Evolutionary conservation across 2,113 vertebrate species (phyloP).

Genomic region (Ceyx melanurus): DNA sequence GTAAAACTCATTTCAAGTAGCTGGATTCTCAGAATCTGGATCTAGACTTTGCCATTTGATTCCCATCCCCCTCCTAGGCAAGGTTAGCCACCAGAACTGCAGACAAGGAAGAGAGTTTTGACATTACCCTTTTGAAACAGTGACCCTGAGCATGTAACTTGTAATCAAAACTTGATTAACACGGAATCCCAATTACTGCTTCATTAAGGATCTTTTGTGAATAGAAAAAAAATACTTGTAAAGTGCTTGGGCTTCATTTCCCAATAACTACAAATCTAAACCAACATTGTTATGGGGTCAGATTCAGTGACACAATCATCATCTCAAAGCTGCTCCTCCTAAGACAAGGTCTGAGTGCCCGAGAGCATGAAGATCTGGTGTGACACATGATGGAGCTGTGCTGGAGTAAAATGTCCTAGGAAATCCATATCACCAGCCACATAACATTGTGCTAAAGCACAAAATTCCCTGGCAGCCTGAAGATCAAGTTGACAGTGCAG

Average conservation of each 20-base stretch:
- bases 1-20: background rate
- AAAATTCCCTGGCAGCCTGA: background rate
- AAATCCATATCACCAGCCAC: background rate
- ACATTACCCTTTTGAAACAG: background rate
- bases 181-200: conserved; percentile 27
- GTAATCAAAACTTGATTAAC: conserved; percentile 50
- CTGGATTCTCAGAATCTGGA: background rate
- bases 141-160: conserved; percentile 25
- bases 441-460: background rate
- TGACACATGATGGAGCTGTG: background rate
- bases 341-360: background rate
- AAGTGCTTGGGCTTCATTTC: background rate
- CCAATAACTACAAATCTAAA: background rate
- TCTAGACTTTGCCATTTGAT: background rate
- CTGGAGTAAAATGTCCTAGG: background rate
- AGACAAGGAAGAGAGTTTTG: background rate
- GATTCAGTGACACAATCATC: background rate
- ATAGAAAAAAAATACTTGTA: conserved; percentile 26
- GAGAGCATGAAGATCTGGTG: background rate
- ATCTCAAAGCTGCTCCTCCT: background rate
- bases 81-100: background rate
- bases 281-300: background rate
- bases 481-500: background rate
- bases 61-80: background rate
- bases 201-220: conserved; percentile 34